A percentile compares a stretch with the other conserved stretches of the same genome.
Evolutionary conservation across 2,888 invertebrate genomes (phyloP).

Genomic region (Nymphalis c-album): DNA sequence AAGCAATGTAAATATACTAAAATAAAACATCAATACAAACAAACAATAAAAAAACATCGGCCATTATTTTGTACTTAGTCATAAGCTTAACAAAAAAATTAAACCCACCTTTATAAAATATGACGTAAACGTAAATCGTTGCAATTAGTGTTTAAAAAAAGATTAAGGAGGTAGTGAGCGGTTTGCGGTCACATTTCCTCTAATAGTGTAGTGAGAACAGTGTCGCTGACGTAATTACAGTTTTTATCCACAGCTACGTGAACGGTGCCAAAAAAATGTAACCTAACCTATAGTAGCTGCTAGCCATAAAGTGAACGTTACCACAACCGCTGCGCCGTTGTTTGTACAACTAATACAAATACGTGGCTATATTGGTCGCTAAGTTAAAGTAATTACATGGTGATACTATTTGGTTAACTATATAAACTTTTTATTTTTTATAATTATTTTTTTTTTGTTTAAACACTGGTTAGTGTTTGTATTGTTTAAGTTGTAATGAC

Average conservation of each 20-base stretch:
- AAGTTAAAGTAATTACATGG: too few relatives aligned
- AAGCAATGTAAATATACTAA: too few relatives aligned
- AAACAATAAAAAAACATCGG: too few relatives aligned
- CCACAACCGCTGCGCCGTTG: not conserved
- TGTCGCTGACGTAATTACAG: slow-evolving; percentile 42
- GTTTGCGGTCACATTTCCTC: slow-evolving; percentile 27
- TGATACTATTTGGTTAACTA: too few relatives aligned
- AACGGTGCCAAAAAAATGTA: slow-evolving; percentile 23
- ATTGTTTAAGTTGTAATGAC: too few relatives aligned
- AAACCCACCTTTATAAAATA: not conserved
- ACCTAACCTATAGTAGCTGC: not conserved
- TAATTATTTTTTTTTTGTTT: too few relatives aligned
- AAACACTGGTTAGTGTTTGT: too few relatives aligned
- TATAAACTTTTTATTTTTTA: too few relatives aligned
- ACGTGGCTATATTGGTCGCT: too few relatives aligned
- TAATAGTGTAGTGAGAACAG: slow-evolving; percentile 37
- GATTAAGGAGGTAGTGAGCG: slow-evolving; percentile 29
- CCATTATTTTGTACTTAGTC: not conserved
- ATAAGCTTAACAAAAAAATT: not conserved
- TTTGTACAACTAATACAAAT: too few relatives aligned
- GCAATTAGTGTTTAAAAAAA: slow-evolving; percentile 35
- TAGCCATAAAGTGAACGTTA: not conserved
- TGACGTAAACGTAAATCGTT: slow-evolving; percentile 7
- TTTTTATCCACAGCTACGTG: slow-evolving; percentile 40
- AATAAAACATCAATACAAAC: too few relatives aligned